Evolutionary conservation across 2,888 invertebrate genomes (phyloP).

Genomic region (Scelioninae gen. 1): DNA sequence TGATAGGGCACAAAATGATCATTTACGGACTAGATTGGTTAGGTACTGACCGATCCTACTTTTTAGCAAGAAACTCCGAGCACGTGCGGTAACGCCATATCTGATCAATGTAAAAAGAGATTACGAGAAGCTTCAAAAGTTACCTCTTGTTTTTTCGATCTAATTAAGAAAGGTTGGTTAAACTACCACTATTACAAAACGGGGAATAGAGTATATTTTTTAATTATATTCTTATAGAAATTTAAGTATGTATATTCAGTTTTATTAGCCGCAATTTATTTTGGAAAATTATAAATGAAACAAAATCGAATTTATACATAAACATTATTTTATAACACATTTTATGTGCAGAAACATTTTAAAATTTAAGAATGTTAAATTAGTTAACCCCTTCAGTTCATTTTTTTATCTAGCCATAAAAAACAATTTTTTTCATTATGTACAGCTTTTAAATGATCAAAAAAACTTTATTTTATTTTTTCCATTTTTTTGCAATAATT

Average conservation of each 20-base stretch:
- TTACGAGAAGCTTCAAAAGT: conserved; percentile 46
- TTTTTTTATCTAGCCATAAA: too few relatives aligned
- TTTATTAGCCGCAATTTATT: neutral
- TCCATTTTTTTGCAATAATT: too few relatives aligned
- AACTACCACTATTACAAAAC: conserved; percentile 37
- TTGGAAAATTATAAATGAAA: neutral
- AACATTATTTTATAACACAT: too few relatives aligned
- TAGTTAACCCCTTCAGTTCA: too few relatives aligned
- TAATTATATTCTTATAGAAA: conserved; percentile 15
- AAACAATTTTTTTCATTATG: too few relatives aligned
- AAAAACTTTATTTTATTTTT: too few relatives aligned
- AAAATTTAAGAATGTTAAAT: too few relatives aligned
- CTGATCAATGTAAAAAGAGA: conserved; percentile 57
- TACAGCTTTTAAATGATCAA: too few relatives aligned
- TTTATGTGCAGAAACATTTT: too few relatives aligned
- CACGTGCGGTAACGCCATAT: conserved; percentile 55
- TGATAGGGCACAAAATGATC: conserved; percentile 36
- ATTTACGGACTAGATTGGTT: conserved; percentile 45
- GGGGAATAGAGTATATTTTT: conserved; percentile 14
- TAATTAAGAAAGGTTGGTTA: conserved; percentile 49
- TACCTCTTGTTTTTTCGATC: conserved; percentile 41
- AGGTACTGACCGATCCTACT: conserved; percentile 45
- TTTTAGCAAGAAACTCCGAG: conserved; percentile 44
- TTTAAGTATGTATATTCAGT: neutral
- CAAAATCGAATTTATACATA: too few relatives aligned